Percentiles rank a stretch among this genome's conserved stretches.
Conservation (phyloP, 1,140 invertebrate genomes). For the Lepidurus packardi region DNA sequence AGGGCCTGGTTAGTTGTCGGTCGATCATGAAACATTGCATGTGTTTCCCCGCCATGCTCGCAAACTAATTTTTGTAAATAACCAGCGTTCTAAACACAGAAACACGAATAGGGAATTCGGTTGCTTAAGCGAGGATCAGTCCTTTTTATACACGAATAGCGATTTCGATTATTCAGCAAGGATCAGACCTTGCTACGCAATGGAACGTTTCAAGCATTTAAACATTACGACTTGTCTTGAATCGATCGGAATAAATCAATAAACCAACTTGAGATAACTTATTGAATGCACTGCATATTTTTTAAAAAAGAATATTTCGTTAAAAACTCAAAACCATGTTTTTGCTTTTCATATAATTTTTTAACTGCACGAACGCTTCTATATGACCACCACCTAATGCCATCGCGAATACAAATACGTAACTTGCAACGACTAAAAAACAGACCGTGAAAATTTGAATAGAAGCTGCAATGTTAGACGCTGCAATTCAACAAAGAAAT, state of each 20-base stretch:
- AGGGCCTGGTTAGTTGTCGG: background rate
- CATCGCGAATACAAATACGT: constrained; percentile 11
- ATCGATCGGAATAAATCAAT: no score
- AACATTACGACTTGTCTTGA: no score
- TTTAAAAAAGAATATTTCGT: background rate
- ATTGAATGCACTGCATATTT: no score
- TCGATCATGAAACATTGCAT: background rate
- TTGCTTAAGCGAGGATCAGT: no score
- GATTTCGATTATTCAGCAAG: background rate
- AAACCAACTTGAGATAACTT: no score
- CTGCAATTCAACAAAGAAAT: background rate
- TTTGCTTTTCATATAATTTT: background rate
- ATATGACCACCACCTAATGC: constrained; percentile 13
- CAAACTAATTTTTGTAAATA: background rate
- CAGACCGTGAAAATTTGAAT: background rate
- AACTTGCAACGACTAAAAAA: constrained; percentile 14
- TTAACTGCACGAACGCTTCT: background rate
- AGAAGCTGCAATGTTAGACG: background rate
- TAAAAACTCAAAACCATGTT: background rate
- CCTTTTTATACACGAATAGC: background rate
- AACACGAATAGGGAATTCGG: background rate
- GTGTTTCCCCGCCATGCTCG: constrained; percentile 13
- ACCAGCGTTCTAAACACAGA: background rate
- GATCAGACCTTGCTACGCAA: no score
- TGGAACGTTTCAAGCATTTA: no score